phyloP scores from a whole-genome alignment of 2,888 invertebrate species.

The Cosmorhoe ocellata region DNA sequence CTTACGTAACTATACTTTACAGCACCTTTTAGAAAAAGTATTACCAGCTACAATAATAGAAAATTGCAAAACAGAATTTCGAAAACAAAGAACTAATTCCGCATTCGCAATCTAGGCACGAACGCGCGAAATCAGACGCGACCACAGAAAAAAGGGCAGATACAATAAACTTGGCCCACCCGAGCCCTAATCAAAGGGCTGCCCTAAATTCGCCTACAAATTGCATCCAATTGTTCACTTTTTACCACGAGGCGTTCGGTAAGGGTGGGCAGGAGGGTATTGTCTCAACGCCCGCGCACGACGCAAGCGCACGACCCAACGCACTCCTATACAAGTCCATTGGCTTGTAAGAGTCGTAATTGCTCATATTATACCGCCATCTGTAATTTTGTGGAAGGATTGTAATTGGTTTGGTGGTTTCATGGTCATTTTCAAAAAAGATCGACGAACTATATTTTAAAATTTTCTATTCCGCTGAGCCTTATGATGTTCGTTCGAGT shows the following conservation, averaged over 20 bases:
- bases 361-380: constrained; percentile 44
- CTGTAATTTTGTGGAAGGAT: constrained; percentile 50
- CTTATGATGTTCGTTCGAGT: not conserved
- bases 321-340: constrained; percentile 62
- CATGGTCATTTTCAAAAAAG: constrained; percentile 2
- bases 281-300: constrained; percentile 49
- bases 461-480: constrained; percentile 11
- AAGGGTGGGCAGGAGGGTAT: constrained; percentile 66
- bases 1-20: no score
- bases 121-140: constrained; percentile 57
- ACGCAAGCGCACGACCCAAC: constrained; percentile 56
- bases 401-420: constrained; percentile 19
- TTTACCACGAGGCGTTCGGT: constrained; percentile 62
- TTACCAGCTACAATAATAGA: constrained; percentile 2
- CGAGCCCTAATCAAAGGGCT: constrained; percentile 69
- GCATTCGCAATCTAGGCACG: constrained; percentile 58
- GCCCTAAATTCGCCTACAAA: constrained; percentile 80
- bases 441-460: constrained; percentile 14
- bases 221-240: constrained; percentile 82
- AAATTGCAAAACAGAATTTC: constrained; percentile 32
- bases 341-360: constrained; percentile 67
- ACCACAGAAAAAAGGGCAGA: constrained; percentile 64
- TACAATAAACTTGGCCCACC: constrained; percentile 62
- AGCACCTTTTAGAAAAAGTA: not conserved
- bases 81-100: constrained; percentile 47